These are phyloP conservation scores for Corvus moneduloides DNA, from an alignment of 2,113 vertebrate species.

Conservation along the genomic window DNA sequence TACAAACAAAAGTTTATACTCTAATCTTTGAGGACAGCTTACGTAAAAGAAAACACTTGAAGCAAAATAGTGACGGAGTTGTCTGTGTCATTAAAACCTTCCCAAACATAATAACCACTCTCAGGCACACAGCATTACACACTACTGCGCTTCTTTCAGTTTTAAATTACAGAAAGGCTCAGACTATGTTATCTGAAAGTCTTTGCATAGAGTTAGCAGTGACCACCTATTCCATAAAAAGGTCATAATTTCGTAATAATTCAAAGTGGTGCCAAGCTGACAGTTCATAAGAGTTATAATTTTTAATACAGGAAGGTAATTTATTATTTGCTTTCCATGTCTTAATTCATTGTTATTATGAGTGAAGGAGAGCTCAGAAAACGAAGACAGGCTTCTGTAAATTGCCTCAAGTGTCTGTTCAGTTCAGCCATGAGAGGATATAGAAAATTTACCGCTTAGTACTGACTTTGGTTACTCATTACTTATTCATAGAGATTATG, in stretches of 20 bases:
- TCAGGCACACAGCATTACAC: background rate
- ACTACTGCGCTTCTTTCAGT: background rate
- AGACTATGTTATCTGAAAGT: background rate
- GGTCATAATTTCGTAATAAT: background rate
- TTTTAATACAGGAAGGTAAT: background rate
- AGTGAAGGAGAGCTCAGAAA: background rate
- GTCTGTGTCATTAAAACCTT: background rate
- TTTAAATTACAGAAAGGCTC: background rate
- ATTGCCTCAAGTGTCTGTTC: background rate
- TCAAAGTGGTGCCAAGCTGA: background rate
- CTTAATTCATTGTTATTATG: background rate
- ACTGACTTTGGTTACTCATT: background rate
- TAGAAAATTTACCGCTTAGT: background rate
- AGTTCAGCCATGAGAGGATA: background rate
- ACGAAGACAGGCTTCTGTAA: background rate
- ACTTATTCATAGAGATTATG: background rate
- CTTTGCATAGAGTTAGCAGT: background rate
- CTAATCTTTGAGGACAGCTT: constrained; percentile 6
- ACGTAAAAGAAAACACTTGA: background rate
- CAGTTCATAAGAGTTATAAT: background rate
- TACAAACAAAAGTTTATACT: background rate
- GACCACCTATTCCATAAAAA: background rate
- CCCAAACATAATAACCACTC: background rate
- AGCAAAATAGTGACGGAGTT: background rate
- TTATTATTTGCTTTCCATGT: background rate